A percentile compares a stretch with the other conserved stretches of the same genome.
Conservation (phyloP, 2,113 vertebrate genomes). For the Cochlearius cochlearius region DNA sequence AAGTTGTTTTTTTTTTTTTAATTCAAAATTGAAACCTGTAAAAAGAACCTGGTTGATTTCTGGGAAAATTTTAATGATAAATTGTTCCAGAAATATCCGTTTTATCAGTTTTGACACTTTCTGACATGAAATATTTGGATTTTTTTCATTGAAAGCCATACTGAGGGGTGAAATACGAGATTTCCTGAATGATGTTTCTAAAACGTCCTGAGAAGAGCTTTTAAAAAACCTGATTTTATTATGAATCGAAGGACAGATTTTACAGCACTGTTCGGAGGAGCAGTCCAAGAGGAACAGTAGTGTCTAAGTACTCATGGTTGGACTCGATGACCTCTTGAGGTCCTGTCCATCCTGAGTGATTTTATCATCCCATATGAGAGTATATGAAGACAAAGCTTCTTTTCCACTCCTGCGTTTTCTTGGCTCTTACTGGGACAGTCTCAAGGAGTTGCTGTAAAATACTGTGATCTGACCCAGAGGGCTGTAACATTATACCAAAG, state of each 20-base stretch:
- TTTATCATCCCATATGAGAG: neutral
- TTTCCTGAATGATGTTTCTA: neutral
- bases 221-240: neutral
- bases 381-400: neutral
- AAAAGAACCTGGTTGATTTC: neutral
- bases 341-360: neutral
- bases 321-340: neutral
- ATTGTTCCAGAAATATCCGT: neutral
- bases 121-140: neutral
- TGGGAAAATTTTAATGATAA: neutral
- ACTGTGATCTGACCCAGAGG: neutral
- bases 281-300: neutral
- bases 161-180: neutral
- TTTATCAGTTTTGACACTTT: neutral
- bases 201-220: neutral
- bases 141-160: neutral
- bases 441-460: neutral
- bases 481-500: neutral
- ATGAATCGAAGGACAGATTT: neutral
- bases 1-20: neutral
- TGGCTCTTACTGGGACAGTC: neutral
- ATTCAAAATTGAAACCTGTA: neutral
- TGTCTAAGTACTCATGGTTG: neutral
- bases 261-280: neutral
- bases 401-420: neutral